These are phyloP conservation scores for Zapornia atra DNA, from an alignment of 2,113 vertebrate species.

Conservation along the genomic window DNA sequence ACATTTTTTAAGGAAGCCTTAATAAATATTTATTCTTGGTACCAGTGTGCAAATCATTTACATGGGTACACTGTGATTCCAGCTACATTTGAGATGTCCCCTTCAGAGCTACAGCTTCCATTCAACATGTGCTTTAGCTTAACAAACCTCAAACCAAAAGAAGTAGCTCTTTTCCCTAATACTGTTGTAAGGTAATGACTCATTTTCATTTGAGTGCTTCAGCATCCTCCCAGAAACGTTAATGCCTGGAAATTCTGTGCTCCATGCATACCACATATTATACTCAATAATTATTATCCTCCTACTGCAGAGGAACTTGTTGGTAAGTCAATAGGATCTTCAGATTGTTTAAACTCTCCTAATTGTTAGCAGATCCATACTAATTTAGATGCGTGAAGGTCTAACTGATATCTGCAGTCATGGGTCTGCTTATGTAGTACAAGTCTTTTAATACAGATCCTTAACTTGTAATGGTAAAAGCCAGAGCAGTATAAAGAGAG, in stretches of 20 bases:
- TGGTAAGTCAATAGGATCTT: not conserved
- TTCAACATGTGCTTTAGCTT: not conserved
- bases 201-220: not conserved
- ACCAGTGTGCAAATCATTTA: not conserved
- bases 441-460: not conserved
- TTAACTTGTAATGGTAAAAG: not conserved
- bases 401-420: not conserved
- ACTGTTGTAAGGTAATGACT: not conserved
- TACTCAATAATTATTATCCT: not conserved
- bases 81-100: not conserved
- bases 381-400: not conserved
- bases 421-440: not conserved
- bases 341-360: not conserved
- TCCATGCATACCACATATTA: not conserved
- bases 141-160: not conserved
- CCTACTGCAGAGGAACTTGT: not conserved
- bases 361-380: not conserved
- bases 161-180: not conserved
- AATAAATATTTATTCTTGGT: constrained; percentile 26
- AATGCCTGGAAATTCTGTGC: not conserved
- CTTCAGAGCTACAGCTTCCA: not conserved
- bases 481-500: not conserved
- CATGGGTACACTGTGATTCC: not conserved
- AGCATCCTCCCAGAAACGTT: not conserved
- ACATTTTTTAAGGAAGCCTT: not conserved